A percentile compares a stretch with the other conserved stretches of the same genome.
phyloP scores from a whole-genome alignment of 2,888 invertebrate genomes.

The Caenorhabditis uteleia region DNA sequence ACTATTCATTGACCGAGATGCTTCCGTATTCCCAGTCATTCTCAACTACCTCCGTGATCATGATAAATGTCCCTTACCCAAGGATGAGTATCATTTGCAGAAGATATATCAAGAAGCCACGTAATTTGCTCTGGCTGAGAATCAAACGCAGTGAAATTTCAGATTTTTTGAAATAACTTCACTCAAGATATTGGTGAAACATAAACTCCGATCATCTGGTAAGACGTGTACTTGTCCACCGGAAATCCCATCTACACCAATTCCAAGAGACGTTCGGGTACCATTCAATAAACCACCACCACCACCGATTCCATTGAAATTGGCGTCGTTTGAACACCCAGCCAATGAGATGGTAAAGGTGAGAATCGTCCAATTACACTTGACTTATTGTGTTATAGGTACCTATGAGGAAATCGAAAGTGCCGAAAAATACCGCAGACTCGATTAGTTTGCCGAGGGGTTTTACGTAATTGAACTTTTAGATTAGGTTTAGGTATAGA shows the following conservation, averaged over 20 bases:
- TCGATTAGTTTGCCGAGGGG: conserved; percentile 40
- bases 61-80: conserved; percentile 43
- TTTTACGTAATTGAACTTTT: conserved; percentile 25
- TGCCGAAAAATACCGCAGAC: conserved; percentile 29
- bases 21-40: conserved; percentile 46
- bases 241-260: conserved; percentile 24
- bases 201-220: conserved; percentile 16
- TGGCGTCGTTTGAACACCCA: neutral
- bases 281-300: conserved; percentile 1
- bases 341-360: neutral
- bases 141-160: neutral
- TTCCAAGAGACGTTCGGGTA: conserved; percentile 3
- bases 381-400: no score
- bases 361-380: conserved; percentile 12
- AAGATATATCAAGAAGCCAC: conserved; percentile 47
- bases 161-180: conserved; percentile 33
- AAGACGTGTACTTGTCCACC: conserved; percentile 21
- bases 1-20: conserved; percentile 54
- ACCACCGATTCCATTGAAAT: conserved; percentile 14
- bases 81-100: conserved; percentile 45
- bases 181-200: conserved; percentile 20
- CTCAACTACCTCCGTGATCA: conserved; percentile 53
- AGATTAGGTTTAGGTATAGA: neutral
- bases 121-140: conserved; percentile 5
- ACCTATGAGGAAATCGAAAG: conserved; percentile 45